Evolutionary conservation across 1,140 invertebrate genomes (phyloP).

Genomic region (Atta colombica): DNA sequence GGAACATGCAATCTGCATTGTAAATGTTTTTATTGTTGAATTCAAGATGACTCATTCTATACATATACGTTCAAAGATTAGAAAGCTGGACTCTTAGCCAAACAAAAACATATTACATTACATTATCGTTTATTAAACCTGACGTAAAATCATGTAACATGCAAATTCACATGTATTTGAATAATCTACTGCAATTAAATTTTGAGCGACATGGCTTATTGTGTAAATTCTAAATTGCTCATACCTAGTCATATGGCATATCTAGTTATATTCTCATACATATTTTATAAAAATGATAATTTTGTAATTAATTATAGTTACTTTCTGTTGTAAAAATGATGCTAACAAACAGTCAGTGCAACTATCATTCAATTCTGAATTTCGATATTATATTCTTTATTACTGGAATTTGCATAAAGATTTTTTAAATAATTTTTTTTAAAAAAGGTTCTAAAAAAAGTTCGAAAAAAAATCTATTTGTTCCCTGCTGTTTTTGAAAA

Average conservation of each 20-base stretch:
- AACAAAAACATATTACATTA: constrained; percentile 11
- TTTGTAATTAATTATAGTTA: neutral
- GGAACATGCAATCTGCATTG: neutral
- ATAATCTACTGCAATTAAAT: constrained; percentile 19
- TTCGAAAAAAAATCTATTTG: neutral
- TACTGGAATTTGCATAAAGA: neutral
- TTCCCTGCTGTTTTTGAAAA: neutral
- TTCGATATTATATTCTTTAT: neutral
- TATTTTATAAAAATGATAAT: constrained; percentile 7
- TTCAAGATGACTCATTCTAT: neutral
- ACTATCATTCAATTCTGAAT: neutral
- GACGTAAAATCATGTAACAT: neutral
- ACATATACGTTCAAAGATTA: constrained; percentile 2
- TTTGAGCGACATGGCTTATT: constrained; percentile 9
- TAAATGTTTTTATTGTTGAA: constrained; percentile 25
- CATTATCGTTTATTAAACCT: neutral
- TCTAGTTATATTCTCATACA: neutral
- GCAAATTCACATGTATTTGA: constrained; percentile 1
- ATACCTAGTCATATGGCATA: neutral
- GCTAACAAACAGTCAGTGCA: neutral
- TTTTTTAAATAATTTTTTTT: neutral
- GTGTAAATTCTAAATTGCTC: neutral
- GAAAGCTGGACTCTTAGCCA: constrained; percentile 5
- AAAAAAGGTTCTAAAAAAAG: no score
- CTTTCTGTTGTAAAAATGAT: neutral